phyloP scores from a whole-genome alignment of 2,888 invertebrate genomes.

The Agrotis clavis region DNA sequence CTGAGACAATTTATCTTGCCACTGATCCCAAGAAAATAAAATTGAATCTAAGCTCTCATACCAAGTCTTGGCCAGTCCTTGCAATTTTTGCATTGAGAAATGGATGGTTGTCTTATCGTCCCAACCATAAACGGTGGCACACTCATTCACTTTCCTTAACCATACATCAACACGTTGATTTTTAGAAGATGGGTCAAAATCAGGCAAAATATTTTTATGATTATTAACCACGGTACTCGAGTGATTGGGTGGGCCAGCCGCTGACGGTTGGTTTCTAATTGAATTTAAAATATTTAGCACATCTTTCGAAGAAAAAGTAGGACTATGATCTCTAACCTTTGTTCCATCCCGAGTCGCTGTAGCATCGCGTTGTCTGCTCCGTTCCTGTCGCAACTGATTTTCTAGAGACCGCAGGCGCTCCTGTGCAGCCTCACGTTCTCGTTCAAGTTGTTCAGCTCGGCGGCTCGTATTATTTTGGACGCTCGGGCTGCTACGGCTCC shows the following conservation, averaged over 20 bases:
- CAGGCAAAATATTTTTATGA: conserved; percentile 1
- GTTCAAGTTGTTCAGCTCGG: neutral
- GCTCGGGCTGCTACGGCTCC: neutral
- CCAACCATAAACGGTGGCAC: conserved; percentile 48
- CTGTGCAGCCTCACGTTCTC: neutral
- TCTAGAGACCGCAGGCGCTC: neutral
- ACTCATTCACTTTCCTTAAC: conserved; percentile 16
- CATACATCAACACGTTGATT: neutral
- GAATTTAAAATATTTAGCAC: neutral
- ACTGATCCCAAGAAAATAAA: conserved; percentile 61
- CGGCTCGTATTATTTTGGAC: neutral
- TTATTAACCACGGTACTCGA: neutral
- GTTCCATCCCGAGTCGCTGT: neutral
- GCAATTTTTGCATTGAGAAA: conserved; percentile 39
- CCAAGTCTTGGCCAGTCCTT: conserved; percentile 63
- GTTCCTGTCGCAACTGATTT: neutral
- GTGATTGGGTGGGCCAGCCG: neutral
- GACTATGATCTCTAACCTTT: conserved; percentile 3
- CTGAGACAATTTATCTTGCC: conserved; percentile 58
- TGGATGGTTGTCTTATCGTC: conserved; percentile 53
- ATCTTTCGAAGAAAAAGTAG: neutral
- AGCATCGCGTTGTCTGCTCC: neutral
- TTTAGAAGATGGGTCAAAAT: neutral
- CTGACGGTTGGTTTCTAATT: neutral
- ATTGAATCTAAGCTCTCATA: conserved; percentile 57